Base-by-base conservation (phyloP, 1,140 invertebrate species). In the Papilio aristodemus region DNA sequence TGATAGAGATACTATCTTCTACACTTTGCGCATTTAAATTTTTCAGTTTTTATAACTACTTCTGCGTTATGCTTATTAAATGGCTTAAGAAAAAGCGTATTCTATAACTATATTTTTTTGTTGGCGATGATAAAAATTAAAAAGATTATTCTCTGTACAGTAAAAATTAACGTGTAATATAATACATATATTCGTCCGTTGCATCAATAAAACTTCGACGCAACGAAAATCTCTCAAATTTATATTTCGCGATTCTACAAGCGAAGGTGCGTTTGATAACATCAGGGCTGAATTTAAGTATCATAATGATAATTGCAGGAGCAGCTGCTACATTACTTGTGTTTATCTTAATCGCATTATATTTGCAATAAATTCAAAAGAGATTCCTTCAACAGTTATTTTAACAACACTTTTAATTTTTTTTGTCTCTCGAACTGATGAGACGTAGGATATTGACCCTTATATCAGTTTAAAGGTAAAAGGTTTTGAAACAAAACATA, bases 311-410 rank as follows among this genome's bases (percentile, higher is more conserved):
- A 22, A 50, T 11, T 22, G 4, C 9, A 46, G 22, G 22, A 50
- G 19, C 46, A 50, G 8, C 46, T 50, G 46, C 19, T 9, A 22
- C 19, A 50, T 50, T 22, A 50, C 46, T 22, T 25, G 0, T 17
- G n/a, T 50, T 50, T 22, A 50, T 50, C 46, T 50, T 46, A 46
- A 46, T 19, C 46, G 9, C 19, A 50, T 50, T 50, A 46, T 19
- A 46, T 54, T 54, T 54, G 46, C 19, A 54, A 54, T 54, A 54
- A 54, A 46, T 46, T 46, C 7, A 46, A 54, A 25, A 43, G 11
- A 54, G 19, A 22, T 13, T 54, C 10, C 11, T 43, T 7, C n/a
- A 43, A 43, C 7, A n/a, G 17, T 17, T 14, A 17, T 43, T 43
- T 43, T 43, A 7, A 50, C 10, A 19, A 46, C 14, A 14, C 43